phyloP scores from a whole-genome alignment of 2,888 invertebrate genomes.

The Andrena praecox region DNA sequence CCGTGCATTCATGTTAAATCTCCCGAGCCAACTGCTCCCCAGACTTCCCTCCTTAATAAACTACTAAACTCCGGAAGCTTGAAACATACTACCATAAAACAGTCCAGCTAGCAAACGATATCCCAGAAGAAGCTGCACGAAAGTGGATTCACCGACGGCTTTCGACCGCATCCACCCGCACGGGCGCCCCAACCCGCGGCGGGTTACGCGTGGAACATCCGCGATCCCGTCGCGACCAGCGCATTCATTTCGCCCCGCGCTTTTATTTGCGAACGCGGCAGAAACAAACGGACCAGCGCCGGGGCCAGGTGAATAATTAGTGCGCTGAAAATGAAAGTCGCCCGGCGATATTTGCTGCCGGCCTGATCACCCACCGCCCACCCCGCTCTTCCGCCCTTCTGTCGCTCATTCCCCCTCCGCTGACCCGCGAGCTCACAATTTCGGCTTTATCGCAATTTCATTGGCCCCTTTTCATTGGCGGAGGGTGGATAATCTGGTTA shows the following conservation, averaged over 20 bases:
- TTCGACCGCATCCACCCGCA: neutral
- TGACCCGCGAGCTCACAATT: conserved; percentile 67
- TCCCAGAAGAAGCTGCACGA: too few relatives aligned
- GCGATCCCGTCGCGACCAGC: conserved; percentile 55
- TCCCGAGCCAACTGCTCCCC: too few relatives aligned
- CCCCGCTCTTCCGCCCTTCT: conserved; percentile 23
- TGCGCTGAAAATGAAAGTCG: conserved; percentile 81
- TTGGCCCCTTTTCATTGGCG: conserved; percentile 74
- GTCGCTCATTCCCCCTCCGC: conserved; percentile 8
- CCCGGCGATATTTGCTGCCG: conserved; percentile 79
- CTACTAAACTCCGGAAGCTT: too few relatives aligned
- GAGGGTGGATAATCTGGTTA: conserved; percentile 75
- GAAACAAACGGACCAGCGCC: conserved; percentile 78
- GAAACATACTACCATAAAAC: too few relatives aligned
- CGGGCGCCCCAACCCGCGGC: conserved; percentile 13
- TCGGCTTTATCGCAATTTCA: conserved; percentile 79
- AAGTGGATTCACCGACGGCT: neutral
- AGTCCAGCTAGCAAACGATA: too few relatives aligned
- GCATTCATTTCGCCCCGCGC: conserved; percentile 66
- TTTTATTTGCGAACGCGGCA: conserved; percentile 75
- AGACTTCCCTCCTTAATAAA: too few relatives aligned
- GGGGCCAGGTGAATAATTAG: conserved; percentile 80
- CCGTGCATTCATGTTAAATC: too few relatives aligned
- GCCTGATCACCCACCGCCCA: conserved; percentile 65
- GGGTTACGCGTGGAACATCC: conserved; percentile 9